A percentile compares a stretch with the other conserved stretches of the same genome.
Conservation (phyloP, 2,113 vertebrate genomes). For the Rhynchomys soricoides region DNA sequence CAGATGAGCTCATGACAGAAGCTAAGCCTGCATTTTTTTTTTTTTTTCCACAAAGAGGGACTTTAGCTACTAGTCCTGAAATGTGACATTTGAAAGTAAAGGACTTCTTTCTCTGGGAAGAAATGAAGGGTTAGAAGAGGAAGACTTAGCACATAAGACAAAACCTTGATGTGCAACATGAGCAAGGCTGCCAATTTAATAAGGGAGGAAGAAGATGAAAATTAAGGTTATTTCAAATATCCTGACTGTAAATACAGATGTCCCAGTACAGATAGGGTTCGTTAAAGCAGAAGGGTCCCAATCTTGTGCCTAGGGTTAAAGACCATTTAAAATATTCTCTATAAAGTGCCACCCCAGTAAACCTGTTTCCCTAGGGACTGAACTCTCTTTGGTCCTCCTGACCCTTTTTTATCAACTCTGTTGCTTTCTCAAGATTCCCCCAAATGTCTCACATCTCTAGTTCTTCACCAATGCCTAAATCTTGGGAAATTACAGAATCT, state of each 20-base stretch:
- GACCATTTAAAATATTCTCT: neutral
- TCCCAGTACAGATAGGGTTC: neutral
- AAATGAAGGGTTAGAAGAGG: slow-evolving; percentile 46
- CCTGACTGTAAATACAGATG: neutral
- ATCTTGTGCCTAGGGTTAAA: slow-evolving; percentile 51
- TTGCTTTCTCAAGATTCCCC: neutral
- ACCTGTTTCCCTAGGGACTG: neutral
- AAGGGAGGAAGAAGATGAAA: slow-evolving; percentile 24
- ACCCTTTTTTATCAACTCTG: neutral
- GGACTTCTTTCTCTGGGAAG: slow-evolving; percentile 50
- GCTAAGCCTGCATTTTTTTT: slow-evolving; percentile 22
- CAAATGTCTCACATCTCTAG: neutral
- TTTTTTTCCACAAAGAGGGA: neutral
- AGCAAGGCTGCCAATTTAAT: slow-evolving; percentile 42
- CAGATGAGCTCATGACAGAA: slow-evolving; percentile 51
- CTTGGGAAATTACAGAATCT: slow-evolving; percentile 60
- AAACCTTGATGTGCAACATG: slow-evolving; percentile 43
- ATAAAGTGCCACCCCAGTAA: neutral
- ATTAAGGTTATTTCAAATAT: neutral
- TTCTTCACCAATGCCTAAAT: neutral
- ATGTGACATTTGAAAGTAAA: slow-evolving; percentile 61
- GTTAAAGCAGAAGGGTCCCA: slow-evolving; percentile 9
- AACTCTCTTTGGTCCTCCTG: neutral
- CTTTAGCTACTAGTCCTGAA: slow-evolving; percentile 44
- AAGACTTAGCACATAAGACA: slow-evolving; percentile 16